A percentile compares a stretch with the other conserved stretches of the same genome.
These are phyloP conservation scores for Dione juno DNA, from an alignment of 2,888 invertebrate species.

Conservation along the genomic window DNA sequence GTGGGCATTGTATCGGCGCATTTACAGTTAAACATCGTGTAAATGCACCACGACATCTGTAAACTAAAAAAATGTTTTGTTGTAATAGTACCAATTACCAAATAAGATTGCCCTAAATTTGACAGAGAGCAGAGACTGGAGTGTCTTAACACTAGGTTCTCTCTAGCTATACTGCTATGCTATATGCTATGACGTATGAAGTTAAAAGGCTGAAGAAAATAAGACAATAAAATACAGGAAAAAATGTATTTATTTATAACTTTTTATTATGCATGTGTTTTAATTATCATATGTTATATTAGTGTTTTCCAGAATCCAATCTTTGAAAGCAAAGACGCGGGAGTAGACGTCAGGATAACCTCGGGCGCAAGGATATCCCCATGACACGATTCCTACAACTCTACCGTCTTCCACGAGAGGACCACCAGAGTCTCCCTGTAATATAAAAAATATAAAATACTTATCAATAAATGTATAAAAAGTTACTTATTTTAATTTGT, in stretches of 20 bases:
- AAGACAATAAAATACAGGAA: not conserved
- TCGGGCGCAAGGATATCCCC: constrained; percentile 80
- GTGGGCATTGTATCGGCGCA: no score
- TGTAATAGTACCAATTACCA: no score
- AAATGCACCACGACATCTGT: no score
- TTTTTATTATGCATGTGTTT: not conserved
- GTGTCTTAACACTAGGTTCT: not conserved
- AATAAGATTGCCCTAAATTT: no score
- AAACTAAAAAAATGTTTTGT: no score
- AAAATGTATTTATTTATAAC: not conserved
- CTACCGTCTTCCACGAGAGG: constrained; percentile 68
- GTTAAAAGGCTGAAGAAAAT: no score
- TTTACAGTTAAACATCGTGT: no score
- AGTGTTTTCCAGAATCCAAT: constrained; percentile 70
- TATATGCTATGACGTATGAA: no score
- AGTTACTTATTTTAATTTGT: no score
- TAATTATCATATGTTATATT: constrained; percentile 13
- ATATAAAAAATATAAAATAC: constrained; percentile 36
- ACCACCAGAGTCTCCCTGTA: constrained; percentile 82
- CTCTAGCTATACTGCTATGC: not conserved
- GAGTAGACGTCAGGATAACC: constrained; percentile 83
- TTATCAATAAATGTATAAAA: not conserved
- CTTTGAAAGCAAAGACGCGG: constrained; percentile 70
- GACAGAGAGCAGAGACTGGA: not conserved
- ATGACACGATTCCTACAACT: constrained; percentile 80